Evolutionary conservation across 64 coral and sea anemone species (phyloP).

Genomic region (Cladopsammia gracilis): DNA sequence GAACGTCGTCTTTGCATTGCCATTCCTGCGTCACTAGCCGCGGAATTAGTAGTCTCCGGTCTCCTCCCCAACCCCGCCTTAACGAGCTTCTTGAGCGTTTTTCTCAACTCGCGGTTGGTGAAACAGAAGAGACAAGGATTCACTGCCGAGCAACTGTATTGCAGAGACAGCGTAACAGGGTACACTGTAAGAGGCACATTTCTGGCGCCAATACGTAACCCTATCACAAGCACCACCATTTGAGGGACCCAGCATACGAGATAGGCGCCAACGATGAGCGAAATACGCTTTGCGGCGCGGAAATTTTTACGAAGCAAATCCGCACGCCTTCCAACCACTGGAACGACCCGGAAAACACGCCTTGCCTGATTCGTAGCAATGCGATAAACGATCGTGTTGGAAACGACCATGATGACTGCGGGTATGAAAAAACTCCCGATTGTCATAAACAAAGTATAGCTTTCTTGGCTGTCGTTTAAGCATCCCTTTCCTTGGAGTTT

Average conservation of each 20-base stretch:
- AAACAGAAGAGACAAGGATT: constrained; percentile 91
- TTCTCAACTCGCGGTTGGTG: constrained; percentile 75
- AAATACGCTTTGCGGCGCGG: constrained; percentile 79
- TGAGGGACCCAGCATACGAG: constrained; percentile 86
- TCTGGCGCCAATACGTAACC: constrained; percentile 46
- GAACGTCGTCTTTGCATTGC: neutral
- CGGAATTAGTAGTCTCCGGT: neutral
- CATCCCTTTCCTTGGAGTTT: neutral
- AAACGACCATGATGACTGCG: constrained; percentile 63
- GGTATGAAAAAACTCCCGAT: constrained; percentile 76
- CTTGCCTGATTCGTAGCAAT: constrained; percentile 80
- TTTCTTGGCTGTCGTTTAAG: neutral
- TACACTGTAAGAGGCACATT: constrained; percentile 55
- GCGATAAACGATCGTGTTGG: constrained; percentile 65
- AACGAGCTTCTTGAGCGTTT: constrained; percentile 42
- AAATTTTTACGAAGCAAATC: constrained; percentile 77
- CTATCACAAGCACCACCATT: constrained; percentile 51
- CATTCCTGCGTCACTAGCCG: neutral
- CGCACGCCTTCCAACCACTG: neutral
- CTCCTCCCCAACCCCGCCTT: neutral
- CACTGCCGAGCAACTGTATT: constrained; percentile 85
- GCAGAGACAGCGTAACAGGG: constrained; percentile 70
- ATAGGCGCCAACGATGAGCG: constrained; percentile 77
- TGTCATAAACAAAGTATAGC: constrained; percentile 66
- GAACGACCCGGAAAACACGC: constrained; percentile 56